These are phyloP conservation scores for Cuculus canorus DNA, from an alignment of 2,797 vertebrate species.

Conservation along the genomic window DNA sequence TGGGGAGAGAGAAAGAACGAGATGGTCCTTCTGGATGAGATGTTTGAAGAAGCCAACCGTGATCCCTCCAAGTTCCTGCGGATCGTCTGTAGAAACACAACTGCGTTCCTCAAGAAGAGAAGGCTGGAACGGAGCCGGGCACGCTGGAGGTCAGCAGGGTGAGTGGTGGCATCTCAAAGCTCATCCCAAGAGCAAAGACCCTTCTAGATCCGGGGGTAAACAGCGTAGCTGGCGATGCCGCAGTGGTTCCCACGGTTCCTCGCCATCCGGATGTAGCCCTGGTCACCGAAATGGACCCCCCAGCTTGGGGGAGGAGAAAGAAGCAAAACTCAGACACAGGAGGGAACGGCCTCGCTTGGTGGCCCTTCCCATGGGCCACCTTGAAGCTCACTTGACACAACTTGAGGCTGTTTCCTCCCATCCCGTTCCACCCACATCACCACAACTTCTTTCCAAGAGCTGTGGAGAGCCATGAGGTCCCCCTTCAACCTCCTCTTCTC, in stretches of 20 bases:
- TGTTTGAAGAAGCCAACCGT: not conserved
- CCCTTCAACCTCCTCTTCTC: too few species aligned
- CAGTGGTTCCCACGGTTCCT: not conserved
- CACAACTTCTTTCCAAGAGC: too few species aligned
- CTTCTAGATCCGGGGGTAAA: not conserved
- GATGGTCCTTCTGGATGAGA: fast-evolving
- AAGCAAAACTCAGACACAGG: not conserved
- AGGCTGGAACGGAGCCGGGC: not conserved
- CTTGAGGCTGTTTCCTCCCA: too few species aligned
- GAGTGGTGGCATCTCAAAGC: not conserved
- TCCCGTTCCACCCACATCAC: too few species aligned
- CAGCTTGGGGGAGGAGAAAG: not conserved
- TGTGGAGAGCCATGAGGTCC: too few species aligned
- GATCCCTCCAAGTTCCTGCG: not conserved
- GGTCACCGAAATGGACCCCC: not conserved
- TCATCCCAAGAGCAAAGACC: not conserved
- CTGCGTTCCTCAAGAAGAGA: not conserved
- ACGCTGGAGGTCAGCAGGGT: fast-evolving
- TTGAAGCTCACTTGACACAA: too few species aligned
- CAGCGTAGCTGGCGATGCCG: not conserved
- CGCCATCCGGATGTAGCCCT: not conserved
- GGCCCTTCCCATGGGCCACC: too few species aligned
- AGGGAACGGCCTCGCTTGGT: too few species aligned
- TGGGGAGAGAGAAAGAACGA: not conserved
- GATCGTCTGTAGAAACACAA: fast-evolving